Conservation (phyloP, 2,113 vertebrate genomes). For the Brachionichthys hirsutus region DNA sequence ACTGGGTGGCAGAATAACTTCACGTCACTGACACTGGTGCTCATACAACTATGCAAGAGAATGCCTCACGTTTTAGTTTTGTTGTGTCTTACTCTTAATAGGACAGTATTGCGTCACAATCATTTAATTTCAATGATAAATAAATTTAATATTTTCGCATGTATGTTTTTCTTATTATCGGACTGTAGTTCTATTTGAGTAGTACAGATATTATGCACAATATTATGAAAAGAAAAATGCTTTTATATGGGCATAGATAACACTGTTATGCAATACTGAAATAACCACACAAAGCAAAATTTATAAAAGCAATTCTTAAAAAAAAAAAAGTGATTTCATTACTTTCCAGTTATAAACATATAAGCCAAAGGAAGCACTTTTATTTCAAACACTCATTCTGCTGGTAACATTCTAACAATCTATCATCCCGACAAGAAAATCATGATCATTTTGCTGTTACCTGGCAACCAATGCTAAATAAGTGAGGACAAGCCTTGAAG, state of each 20-base stretch:
- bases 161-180: no score
- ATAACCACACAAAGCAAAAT: neutral
- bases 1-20: constrained; percentile 31
- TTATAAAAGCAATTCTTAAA: neutral
- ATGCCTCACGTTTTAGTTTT: no score
- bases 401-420: constrained; percentile 43
- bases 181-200: no score
- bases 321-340: neutral
- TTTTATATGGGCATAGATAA: neutral
- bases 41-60: no score
- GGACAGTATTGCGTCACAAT: no score
- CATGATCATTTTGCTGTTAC: constrained; percentile 68
- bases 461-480: constrained; percentile 71
- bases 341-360: neutral
- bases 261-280: no score
- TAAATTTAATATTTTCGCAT: no score
- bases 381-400: constrained; percentile 9
- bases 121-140: no score
- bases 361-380: constrained; percentile 19
- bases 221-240: no score
- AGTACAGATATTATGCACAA: no score
- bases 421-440: constrained; percentile 41
- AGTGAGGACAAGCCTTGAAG: constrained; percentile 44
- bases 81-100: no score
- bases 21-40: neutral